A percentile compares a stretch with the other conserved stretches of the same genome.
phyloP scores from a whole-genome alignment of 1,140 invertebrate genomes.

The Aphidius ervi region DNA sequence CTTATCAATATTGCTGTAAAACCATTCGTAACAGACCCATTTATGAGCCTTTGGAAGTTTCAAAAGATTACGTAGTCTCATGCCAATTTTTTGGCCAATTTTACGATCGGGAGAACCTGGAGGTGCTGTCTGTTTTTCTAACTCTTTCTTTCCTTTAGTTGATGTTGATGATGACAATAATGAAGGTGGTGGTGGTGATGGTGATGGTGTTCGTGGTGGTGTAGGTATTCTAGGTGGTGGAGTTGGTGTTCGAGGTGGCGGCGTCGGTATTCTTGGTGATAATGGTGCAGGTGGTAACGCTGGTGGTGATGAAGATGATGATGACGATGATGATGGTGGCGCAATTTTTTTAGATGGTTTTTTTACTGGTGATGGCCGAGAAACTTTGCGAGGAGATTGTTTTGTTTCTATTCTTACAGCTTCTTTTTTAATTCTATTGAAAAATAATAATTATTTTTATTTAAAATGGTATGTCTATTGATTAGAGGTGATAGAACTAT shows the following conservation, averaged over 20 bases:
- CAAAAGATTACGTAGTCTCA: conserved; percentile 88
- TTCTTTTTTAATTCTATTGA: conserved; percentile 48
- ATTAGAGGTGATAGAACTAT: neutral
- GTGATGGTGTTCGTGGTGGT: conserved; percentile 26
- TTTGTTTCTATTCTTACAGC: conserved; percentile 39
- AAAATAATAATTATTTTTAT: conserved; percentile 25
- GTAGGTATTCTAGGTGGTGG: neutral
- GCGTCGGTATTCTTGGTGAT: too few relatives aligned
- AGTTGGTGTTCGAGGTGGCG: too few relatives aligned
- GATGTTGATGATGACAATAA: conserved; percentile 48
- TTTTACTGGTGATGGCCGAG: conserved; percentile 62
- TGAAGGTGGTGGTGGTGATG: conserved; percentile 23
- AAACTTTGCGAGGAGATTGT: conserved; percentile 48
- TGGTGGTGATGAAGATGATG: neutral
- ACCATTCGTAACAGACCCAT: conserved; percentile 99
- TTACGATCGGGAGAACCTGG: conserved; percentile 65
- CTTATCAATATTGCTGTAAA: conserved; percentile 95
- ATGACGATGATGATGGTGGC: neutral
- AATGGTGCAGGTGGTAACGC: neutral
- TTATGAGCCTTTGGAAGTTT: conserved; percentile 98
- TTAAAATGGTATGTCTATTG: too few relatives aligned
- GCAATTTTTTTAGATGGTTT: conserved; percentile 40
- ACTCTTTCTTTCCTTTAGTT: conserved; percentile 49
- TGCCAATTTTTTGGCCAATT: conserved; percentile 84
- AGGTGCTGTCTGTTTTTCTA: conserved; percentile 41